Conservation (phyloP, 2,113 vertebrate species). For the Ondatra zibethicus region DNA sequence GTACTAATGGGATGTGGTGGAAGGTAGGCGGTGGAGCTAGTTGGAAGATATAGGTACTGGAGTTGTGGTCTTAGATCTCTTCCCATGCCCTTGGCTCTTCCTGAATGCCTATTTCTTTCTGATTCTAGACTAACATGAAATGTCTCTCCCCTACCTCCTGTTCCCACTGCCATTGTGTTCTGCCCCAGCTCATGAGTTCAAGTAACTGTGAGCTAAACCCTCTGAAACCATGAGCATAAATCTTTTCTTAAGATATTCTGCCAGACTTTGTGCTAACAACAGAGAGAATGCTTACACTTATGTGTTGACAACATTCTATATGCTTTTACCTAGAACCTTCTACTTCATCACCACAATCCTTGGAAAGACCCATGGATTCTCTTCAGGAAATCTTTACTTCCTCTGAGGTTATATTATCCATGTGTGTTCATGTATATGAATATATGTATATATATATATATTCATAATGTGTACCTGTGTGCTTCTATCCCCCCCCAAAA, state of each 20-base stretch:
- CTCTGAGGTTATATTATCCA: not conserved
- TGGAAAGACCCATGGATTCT: not conserved
- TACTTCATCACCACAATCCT: not conserved
- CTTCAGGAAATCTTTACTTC: not conserved
- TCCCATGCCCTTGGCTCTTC: not conserved
- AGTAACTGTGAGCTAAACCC: not conserved
- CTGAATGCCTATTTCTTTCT: not conserved
- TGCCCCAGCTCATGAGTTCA: not conserved
- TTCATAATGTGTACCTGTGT: not conserved
- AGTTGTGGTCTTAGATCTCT: not conserved
- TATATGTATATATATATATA: not conserved
- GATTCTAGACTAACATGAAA: not conserved
- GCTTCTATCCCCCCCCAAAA: not conserved
- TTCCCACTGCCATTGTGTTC: not conserved
- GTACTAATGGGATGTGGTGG: not conserved
- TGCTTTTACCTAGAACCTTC: not conserved
- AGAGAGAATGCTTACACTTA: not conserved
- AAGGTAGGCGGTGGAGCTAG: not conserved
- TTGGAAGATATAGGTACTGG: not conserved
- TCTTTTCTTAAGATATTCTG: not conserved
- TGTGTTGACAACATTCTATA: not conserved
- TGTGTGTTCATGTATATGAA: not conserved
- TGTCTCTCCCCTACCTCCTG: not conserved
- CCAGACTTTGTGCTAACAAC: not conserved
- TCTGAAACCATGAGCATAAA: not conserved